Evolutionary conservation across 2,797 vertebrate species (phyloP), one percentile per base, ranked within the genome.

Genomic region (Numenius phaeopus): DNA sequence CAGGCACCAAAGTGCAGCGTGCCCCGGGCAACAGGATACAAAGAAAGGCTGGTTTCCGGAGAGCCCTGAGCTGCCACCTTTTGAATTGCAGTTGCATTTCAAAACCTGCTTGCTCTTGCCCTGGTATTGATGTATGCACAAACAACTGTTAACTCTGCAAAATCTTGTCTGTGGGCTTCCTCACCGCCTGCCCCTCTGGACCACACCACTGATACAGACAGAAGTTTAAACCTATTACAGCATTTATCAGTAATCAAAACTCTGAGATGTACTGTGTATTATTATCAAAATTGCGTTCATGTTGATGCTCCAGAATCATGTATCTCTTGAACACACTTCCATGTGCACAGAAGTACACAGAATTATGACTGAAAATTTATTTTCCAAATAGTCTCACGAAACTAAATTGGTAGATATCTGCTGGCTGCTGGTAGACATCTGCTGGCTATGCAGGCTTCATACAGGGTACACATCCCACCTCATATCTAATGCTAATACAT

Each of bases 1-100:
- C 44, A 59, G 55, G 39, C 3, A 2, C n/a, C 20, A 4, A 50
- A 55, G 11, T 4, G 27, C 52, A 76, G 42, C 0, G 0, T 7
- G 37, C 37, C 67, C 24, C 1, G 1, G 37, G 32, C 8, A 70
- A 32, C 27, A 47, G 0, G 5, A 44, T 9, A 73, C n/a, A 91
- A 64, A 66, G 34, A 40, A 66, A 62, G 15, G 4, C 20, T 72
- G 37, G 14, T 72, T 94, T 89, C 49, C 64, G 57, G 39, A 81
- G 26, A 90, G 24, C 29, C 12, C 54, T 40, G 32, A 83, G 49
- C 64, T 73, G 84, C 10, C 24, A 46, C 10, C 32, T 52, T 87
- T 40, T 5, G 23, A 81, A 62, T 71, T 64, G 50, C 91, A 65
- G 20, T 8, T 52, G 37, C 10, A 67, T 83, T 90, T 89, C 73